phyloP scores from a whole-genome alignment of 2,113 vertebrate species.

The Labrus mixtus region DNA sequence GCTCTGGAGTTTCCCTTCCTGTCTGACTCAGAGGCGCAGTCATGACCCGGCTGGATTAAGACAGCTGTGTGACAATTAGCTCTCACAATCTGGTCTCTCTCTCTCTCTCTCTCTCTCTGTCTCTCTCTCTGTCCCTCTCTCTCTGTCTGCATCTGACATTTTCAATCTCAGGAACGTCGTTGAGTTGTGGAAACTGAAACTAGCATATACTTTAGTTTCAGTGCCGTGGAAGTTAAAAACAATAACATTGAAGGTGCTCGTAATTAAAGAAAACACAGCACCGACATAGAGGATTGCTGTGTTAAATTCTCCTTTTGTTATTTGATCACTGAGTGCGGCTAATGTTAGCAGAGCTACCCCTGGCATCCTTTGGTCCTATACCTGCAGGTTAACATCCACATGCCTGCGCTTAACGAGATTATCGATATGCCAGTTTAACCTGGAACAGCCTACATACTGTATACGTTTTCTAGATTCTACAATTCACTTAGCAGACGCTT shows the following conservation, averaged over 20 bases:
- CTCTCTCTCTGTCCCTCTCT: not conserved
- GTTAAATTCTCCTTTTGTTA: no score
- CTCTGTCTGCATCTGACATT: not conserved
- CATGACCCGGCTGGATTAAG: not conserved
- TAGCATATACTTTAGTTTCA: not conserved
- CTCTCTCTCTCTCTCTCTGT: not conserved
- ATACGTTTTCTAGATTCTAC: no score
- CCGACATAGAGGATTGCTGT: no score
- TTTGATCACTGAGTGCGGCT: no score
- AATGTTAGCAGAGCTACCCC: no score
- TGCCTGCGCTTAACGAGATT: no score
- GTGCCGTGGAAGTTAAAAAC: not conserved
- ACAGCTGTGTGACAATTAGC: slow-evolving; percentile 22
- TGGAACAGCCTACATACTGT: no score
- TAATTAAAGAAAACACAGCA: no score
- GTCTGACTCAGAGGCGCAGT: slow-evolving; percentile 28
- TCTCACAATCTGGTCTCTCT: slow-evolving; percentile 13
- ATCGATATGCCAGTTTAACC: no score
- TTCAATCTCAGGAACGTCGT: not conserved
- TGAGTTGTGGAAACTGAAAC: slow-evolving; percentile 1
- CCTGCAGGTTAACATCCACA: no score
- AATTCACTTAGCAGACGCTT: no score
- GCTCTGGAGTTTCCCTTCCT: slow-evolving; percentile 48
- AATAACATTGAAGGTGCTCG: not conserved
- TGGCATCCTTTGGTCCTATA: no score